Percentiles rank a stretch among this genome's conserved stretches.
Evolutionary conservation across 2,888 invertebrate species (phyloP).

Genomic region (Oscheius myriophilus): DNA sequence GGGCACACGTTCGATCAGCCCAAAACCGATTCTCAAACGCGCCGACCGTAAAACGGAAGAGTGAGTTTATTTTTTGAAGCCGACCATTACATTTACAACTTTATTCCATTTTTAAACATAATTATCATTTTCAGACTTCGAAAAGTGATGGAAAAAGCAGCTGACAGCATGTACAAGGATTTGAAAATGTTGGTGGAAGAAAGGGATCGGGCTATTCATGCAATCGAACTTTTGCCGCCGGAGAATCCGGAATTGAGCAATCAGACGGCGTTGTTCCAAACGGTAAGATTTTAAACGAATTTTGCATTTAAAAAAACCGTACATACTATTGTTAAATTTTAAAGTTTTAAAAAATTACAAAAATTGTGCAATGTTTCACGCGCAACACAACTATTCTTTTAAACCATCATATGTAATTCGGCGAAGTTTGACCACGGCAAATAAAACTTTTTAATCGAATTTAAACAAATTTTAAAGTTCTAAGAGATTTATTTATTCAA

Average conservation of each 20-base stretch:
- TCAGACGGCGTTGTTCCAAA: slow-evolving; percentile 37
- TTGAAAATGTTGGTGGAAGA: slow-evolving; percentile 41
- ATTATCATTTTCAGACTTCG: slow-evolving; percentile 32
- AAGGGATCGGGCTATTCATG: slow-evolving; percentile 41
- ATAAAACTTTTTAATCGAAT: no score
- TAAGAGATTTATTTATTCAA: no score
- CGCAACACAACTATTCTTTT: background rate
- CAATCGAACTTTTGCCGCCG: slow-evolving; percentile 33
- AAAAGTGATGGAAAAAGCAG: slow-evolving; percentile 30
- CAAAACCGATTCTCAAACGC: slow-evolving; percentile 24
- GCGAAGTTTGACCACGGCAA: no score
- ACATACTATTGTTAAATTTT: no score
- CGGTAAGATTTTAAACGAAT: slow-evolving; percentile 7
- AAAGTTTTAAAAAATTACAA: no score
- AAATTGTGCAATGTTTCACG: background rate
- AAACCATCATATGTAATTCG: no score
- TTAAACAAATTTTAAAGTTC: no score
- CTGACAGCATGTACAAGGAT: slow-evolving; percentile 40
- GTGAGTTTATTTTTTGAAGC: slow-evolving; percentile 3
- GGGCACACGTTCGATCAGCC: background rate
- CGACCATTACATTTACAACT: no score
- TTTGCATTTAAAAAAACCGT: background rate
- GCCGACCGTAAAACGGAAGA: background rate
- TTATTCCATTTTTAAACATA: no score
- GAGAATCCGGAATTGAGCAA: slow-evolving; percentile 36